Percentiles rank a stretch among this genome's conserved stretches.
These are phyloP conservation scores for Perithous albicinctus DNA, from an alignment of 2,888 invertebrate species.

Conservation along the genomic window DNA sequence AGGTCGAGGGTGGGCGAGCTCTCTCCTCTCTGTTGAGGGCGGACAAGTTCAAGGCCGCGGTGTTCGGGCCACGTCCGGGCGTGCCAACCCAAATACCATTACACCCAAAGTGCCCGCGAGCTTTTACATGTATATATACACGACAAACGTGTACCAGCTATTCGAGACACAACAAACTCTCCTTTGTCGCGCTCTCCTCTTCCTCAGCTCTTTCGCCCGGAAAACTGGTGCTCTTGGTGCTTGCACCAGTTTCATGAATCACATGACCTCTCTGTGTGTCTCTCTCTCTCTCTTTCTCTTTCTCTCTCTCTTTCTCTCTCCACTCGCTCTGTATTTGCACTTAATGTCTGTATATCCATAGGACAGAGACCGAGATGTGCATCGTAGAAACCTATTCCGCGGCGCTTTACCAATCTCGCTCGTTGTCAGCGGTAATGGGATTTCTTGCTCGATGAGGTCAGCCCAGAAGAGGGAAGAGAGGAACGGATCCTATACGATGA, in stretches of 20 bases:
- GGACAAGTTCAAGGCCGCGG: slow-evolving; percentile 81
- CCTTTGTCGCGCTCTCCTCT: slow-evolving; percentile 17
- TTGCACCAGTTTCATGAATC: slow-evolving; percentile 57
- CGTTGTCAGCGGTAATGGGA: slow-evolving; percentile 52
- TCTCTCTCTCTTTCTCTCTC: neutral
- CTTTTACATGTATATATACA: slow-evolving; percentile 1
- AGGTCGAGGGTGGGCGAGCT: slow-evolving; percentile 45
- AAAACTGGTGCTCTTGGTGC: slow-evolving; percentile 40
- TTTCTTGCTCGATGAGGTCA: slow-evolving; percentile 47
- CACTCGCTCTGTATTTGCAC: too few species aligned
- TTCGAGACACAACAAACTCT: slow-evolving; percentile 60
- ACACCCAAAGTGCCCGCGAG: slow-evolving; percentile 39
- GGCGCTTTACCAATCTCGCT: slow-evolving; percentile 23
- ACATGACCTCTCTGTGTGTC: slow-evolving; percentile 41
- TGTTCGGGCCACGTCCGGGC: slow-evolving; percentile 79
- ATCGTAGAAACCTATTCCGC: slow-evolving; percentile 54
- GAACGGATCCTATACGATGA: neutral
- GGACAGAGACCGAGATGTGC: slow-evolving; percentile 27
- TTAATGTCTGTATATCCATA: neutral
- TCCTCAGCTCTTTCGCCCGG: slow-evolving; percentile 37
- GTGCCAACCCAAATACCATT: slow-evolving; percentile 78
- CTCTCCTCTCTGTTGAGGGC: slow-evolving; percentile 60
- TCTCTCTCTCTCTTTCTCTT: slow-evolving; percentile 1
- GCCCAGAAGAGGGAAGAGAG: neutral
- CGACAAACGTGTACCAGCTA: slow-evolving; percentile 50